Evolutionary conservation across 2,888 invertebrate species (phyloP).

Genomic region (Lithophane semibrunnea): DNA sequence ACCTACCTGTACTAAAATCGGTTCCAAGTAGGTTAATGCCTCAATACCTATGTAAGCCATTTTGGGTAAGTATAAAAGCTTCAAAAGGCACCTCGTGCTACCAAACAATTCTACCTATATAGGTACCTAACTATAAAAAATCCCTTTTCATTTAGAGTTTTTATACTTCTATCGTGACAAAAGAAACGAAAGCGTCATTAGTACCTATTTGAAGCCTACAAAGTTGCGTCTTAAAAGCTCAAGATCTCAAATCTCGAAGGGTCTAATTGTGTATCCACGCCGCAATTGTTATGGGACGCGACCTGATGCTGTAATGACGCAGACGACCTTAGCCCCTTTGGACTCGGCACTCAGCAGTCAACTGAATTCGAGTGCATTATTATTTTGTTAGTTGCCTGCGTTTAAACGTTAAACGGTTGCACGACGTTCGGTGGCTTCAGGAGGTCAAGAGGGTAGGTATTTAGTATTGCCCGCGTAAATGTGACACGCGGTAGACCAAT

Average conservation of each 20-base stretch:
- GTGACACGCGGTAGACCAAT: constrained; percentile 1
- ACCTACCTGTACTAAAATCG: background rate
- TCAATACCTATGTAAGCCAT: background rate
- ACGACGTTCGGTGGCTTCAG: constrained; percentile 50
- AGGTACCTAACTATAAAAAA: background rate
- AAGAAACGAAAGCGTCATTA: background rate
- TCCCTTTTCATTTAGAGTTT: background rate
- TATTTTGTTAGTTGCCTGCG: constrained; percentile 57
- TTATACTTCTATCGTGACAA: background rate
- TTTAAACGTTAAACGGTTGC: constrained; percentile 55
- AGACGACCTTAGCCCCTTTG: constrained; percentile 82
- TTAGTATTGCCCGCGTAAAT: constrained; percentile 16
- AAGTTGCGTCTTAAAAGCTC: constrained; percentile 51
- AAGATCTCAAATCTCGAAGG: constrained; percentile 70
- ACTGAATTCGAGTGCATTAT: constrained; percentile 58
- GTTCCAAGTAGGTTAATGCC: background rate
- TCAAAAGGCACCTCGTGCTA: background rate
- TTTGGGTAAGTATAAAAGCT: background rate
- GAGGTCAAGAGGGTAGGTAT: constrained; percentile 38
- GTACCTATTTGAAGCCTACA: constrained; percentile 16
- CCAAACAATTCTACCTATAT: background rate
- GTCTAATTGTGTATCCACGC: constrained; percentile 84
- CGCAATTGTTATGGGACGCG: constrained; percentile 81
- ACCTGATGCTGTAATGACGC: constrained; percentile 78
- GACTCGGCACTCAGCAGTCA: constrained; percentile 48